Base-by-base conservation (phyloP, 2,888 invertebrate species). In the Galeopsomyia nigrocyanea region DNA sequence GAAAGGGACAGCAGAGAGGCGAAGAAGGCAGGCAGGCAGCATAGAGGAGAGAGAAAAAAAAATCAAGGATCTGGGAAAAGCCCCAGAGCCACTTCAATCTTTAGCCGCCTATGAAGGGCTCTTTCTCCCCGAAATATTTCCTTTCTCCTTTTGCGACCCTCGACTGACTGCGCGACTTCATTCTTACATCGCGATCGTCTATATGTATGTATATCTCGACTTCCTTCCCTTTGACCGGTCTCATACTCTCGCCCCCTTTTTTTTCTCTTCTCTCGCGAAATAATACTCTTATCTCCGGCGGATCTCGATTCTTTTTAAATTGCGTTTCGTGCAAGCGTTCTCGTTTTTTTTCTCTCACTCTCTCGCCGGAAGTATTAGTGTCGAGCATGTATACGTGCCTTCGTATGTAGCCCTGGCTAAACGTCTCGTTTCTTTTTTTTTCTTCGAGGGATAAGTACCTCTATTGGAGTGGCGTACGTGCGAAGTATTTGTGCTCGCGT, bases 241-340 rank as follows among this genome's bases (percentile, higher is more conserved):
- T 55, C n/a, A n/a, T n/a, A n/a, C n/a, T 64, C 64, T 58, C 55
- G 14, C 10, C 31, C 17, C 16, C 62, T 66, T 66, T 31, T 67
- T 57, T 66, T 26, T 26, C 26, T 26, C 5, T 26, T 26, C 26
- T 56, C 57, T 53, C 21, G 51, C 60, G 70, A 65, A 71, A 65
- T 58, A 62, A 71, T 65, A 60, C 64, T 39, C 62, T 73, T 73
- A 73, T 73, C 73, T 69, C 47, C 56, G 69, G 31, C 21, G 46
- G 21, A 73, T 73, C 65, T 69, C 64, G 65, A 73, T 69, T 66
- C 69, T 53, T 69, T 69, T 64, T 69, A 65, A 68, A 73, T 64
- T 73, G 61, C 65, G 61, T 73, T 68, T 21, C 53, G 68, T 26
- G 26, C 19, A 19, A 39, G 39, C 17, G 5, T 26, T 10, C 13